Conservation (phyloP, 2,797 vertebrate genomes). For the Pseudocheirus occidentalis region DNA sequence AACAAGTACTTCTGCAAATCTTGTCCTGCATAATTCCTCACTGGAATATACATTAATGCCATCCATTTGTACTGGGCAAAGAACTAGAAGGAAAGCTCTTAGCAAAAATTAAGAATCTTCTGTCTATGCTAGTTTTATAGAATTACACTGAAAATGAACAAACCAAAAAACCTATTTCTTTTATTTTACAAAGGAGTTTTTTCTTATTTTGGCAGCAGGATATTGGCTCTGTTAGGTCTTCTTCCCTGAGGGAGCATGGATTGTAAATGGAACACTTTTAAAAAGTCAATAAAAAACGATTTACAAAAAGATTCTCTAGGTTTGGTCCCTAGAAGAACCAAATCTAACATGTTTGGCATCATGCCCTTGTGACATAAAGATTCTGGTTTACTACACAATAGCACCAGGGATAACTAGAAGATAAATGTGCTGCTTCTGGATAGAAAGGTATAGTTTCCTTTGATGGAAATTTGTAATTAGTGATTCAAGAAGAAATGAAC, state of each 20-base stretch:
- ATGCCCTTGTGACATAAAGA: not conserved
- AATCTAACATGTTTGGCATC: not conserved
- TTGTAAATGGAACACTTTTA: not conserved
- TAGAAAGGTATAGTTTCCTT: fast-evolving
- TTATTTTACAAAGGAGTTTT: not conserved
- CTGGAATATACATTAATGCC: not conserved
- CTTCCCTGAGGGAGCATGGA: not conserved
- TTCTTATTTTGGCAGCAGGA: not conserved
- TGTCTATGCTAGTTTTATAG: fast-evolving
- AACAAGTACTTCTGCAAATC: not conserved
- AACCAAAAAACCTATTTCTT: not conserved
- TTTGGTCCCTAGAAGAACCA: not conserved
- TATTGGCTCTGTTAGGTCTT: not conserved
- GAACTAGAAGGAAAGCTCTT: not conserved
- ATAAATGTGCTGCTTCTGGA: not conserved
- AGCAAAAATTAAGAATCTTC: fast-evolving
- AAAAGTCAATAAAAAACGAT: slow-evolving; percentile 15
- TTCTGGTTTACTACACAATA: not conserved
- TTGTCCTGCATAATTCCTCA: too few species aligned
- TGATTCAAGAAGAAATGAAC: not conserved
- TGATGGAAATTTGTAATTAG: not conserved
- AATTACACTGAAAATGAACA: fast-evolving
- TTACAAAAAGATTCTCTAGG: slow-evolving; percentile 9
- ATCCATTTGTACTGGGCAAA: fast-evolving
- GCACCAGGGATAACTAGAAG: not conserved